Conservation (phyloP, 2,113 vertebrate species). For the Callithrix jacchus region DNA sequence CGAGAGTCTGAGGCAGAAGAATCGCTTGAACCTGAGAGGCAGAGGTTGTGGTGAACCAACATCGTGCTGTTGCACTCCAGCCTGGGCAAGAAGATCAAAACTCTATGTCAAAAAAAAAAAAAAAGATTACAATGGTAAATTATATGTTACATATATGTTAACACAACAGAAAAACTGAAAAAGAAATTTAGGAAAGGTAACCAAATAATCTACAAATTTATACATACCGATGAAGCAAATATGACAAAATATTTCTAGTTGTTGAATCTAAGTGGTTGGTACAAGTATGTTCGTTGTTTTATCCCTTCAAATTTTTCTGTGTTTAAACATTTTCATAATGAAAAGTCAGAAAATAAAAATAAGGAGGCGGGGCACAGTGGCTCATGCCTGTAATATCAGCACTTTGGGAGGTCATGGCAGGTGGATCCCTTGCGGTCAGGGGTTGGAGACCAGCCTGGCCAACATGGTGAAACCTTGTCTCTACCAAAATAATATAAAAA, state of each 20-base stretch:
- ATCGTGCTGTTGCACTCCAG: no score
- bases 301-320: background rate
- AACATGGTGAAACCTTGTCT: background rate
- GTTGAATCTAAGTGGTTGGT: background rate
- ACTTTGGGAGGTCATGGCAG: background rate
- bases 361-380: background rate
- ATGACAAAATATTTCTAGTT: slow-evolving; percentile 1
- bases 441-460: background rate
- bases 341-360: background rate
- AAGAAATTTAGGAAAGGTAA: background rate
- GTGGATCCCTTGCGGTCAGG: background rate
- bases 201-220: background rate
- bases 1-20: no score
- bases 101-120: background rate
- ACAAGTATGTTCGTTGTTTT: background rate
- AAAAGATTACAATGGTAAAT: background rate
- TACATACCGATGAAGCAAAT: background rate
- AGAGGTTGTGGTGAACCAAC: no score
- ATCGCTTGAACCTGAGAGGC: no score
- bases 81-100: no score
- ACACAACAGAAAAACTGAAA: background rate
- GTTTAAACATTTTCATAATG: background rate
- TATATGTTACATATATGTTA: background rate
- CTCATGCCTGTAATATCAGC: background rate
- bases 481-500: background rate